Base-by-base conservation (phyloP, 2,797 vertebrate genomes). In the Gallinago nigripennis region DNA sequence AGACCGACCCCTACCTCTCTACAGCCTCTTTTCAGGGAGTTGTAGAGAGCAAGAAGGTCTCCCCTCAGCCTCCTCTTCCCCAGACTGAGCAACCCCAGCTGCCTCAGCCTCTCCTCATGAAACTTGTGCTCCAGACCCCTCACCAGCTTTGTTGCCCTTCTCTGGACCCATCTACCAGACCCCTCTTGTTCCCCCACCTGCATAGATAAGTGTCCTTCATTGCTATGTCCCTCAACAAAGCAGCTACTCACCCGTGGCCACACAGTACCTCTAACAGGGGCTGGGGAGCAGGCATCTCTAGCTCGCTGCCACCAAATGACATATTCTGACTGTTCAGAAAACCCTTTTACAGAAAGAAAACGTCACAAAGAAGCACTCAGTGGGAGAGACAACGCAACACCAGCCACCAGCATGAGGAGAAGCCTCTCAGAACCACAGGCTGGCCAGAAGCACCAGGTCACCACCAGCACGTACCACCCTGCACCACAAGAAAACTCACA, bases 121-220 rank as follows among this genome's bases (percentile, higher is more conserved):
- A 16, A 41, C 41, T 41, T 41, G 41, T 41, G 41, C 41, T 41
- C 41, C 41, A 41, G 41, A 41, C 41, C 41, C 41, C 41, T 41
- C 41, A 41, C 41, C 41, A 41, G 15, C 41, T 41, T 41, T 7
- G 7, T 41, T 41, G 15, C 41, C 41, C 41, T 41, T 41, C 41
- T 41, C 41, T 41, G 41, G 41, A 11, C 63, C 16, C 9, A 7
- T 15, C 27, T 25, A 18, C 19, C 68, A 27, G 27, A 54, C 9
- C 11, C 17, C 5, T 30, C 39, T 9, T 6, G 2, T 23, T 39
- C 21, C 25, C 45, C 17, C 24, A 35, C 19, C 9, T 11, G 25
- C 9, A 3, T 1, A 0, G 8, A 14, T 9, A 9, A 6, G 9
- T 11, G 46, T 30, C 2, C 3, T 48, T 37, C n/a, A 2, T 23